These are phyloP conservation scores for Aurelia coerulea DNA, from an alignment of 30 jellyfish, hydroid and myxozoan species.

Conservation along the genomic window DNA sequence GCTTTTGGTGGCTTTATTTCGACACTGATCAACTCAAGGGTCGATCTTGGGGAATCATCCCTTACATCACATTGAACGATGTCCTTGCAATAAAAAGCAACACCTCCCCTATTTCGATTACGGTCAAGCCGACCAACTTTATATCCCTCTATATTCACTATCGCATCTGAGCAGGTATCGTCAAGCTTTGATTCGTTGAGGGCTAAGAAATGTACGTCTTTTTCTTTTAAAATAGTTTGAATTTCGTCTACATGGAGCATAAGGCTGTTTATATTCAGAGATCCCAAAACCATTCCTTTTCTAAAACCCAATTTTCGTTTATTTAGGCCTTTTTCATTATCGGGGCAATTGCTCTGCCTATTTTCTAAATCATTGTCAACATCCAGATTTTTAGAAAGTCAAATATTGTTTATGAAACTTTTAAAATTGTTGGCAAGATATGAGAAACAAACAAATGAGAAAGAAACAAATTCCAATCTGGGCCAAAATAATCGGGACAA, in stretches of 20 bases:
- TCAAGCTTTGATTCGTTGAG: neutral
- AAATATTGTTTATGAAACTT: neutral
- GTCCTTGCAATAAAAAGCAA: neutral
- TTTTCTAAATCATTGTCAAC: too few relatives aligned
- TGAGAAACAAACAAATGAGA: too few relatives aligned
- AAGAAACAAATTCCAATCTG: neutral
- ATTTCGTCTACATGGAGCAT: neutral
- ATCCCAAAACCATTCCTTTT: too few relatives aligned
- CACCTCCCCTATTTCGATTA: neutral
- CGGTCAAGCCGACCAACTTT: neutral
- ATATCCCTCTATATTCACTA: neutral
- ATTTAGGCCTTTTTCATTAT: too few relatives aligned
- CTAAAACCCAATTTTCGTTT: too few relatives aligned
- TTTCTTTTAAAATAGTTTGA: neutral
- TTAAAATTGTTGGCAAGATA: too few relatives aligned
- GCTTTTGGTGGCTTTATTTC: neutral
- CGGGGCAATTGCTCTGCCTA: too few relatives aligned
- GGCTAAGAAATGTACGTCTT: neutral
- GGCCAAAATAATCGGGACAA: too few relatives aligned
- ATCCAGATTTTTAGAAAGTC: neutral
- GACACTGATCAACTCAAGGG: constrained; percentile 4
- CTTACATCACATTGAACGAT: neutral
- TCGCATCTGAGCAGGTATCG: neutral
- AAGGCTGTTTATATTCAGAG: too few relatives aligned
- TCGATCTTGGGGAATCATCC: neutral